phyloP scores from a whole-genome alignment of 2,888 invertebrate species.

The Hypercompe scribonia region DNA sequence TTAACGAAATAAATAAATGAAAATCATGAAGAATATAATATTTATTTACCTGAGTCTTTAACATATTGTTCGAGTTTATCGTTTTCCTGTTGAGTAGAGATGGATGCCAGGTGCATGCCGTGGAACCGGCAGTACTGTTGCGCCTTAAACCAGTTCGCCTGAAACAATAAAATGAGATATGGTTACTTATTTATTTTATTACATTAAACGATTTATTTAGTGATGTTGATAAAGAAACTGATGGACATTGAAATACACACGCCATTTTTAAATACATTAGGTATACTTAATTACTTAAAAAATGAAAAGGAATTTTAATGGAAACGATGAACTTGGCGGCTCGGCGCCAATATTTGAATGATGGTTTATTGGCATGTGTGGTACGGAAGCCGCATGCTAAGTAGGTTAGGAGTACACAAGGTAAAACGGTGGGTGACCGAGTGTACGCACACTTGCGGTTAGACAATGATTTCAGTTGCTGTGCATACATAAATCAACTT shows the following conservation, averaged over 20 bases:
- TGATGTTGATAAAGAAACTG: neutral
- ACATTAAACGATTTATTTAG: neutral
- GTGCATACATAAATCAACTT: conserved; percentile 28
- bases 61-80: conserved; percentile 96
- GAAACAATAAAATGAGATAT: conserved; percentile 61
- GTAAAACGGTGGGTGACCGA: conserved; percentile 43
- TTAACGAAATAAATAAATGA: too few relatives aligned
- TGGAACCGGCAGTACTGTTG: conserved; percentile 97
- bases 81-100: conserved; percentile 96
- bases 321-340: conserved; percentile 45
- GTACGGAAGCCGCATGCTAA: conserved; percentile 53
- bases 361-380: conserved; percentile 36
- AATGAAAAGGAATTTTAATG: conserved; percentile 28
- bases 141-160: conserved; percentile 98
- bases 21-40: too few relatives aligned
- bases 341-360: conserved; percentile 18
- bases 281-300: neutral
- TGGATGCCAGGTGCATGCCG: conserved; percentile 96
- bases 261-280: neutral
- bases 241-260: neutral
- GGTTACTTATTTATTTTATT: neutral
- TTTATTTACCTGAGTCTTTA: conserved; percentile 92
- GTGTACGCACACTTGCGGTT: conserved; percentile 42
- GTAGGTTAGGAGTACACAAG: conserved; percentile 47
- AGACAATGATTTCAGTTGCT: conserved; percentile 14